Conservation (phyloP, 2,113 vertebrate genomes). For the Scomber japonicus region DNA sequence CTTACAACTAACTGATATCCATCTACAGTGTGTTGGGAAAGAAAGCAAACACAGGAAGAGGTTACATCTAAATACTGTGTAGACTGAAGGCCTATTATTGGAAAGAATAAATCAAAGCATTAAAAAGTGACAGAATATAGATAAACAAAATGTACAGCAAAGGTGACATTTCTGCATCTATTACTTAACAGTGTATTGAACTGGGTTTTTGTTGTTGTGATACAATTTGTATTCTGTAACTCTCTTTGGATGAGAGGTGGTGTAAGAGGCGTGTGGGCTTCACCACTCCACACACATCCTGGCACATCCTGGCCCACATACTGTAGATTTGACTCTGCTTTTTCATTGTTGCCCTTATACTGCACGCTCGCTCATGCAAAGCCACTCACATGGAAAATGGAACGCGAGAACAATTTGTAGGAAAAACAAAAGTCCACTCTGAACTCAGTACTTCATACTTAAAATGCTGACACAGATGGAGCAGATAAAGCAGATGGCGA, state of each 20-base stretch:
- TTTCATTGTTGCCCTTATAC: slow-evolving; percentile 24
- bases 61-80: background rate
- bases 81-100: background rate
- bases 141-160: background rate
- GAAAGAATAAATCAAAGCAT: slow-evolving; percentile 9
- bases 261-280: slow-evolving; percentile 48
- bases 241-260: slow-evolving; percentile 41
- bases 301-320: slow-evolving; percentile 31
- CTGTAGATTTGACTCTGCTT: slow-evolving; percentile 22
- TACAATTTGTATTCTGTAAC: background rate
- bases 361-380: background rate
- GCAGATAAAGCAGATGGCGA: slow-evolving; percentile 6
- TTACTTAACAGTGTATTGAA: background rate
- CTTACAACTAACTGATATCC: slow-evolving; percentile 9
- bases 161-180: background rate
- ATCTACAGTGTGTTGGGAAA: background rate
- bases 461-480: background rate
- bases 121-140: background rate
- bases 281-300: slow-evolving; percentile 35
- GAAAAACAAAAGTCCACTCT: slow-evolving; percentile 10
- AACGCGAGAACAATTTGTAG: background rate
- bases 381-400: background rate
- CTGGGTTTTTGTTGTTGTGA: slow-evolving; percentile 3
- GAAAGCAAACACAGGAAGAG: background rate
- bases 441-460: background rate